A percentile compares a stretch with the other conserved stretches of the same genome.
These are phyloP conservation scores for Amorpha juglandis DNA, from an alignment of 2,888 invertebrate genomes.

Conservation along the genomic window DNA sequence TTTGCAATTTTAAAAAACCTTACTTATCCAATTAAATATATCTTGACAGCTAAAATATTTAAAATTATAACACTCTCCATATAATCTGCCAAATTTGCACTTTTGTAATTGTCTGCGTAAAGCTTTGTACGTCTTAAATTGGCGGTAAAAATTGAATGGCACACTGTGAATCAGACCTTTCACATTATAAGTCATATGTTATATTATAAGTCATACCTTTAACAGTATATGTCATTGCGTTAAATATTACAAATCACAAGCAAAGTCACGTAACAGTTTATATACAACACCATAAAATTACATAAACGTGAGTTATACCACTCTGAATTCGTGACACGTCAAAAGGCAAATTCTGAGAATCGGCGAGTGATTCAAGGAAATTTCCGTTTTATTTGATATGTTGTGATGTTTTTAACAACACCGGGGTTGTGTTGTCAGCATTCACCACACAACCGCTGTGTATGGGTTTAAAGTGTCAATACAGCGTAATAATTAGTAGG, in stretches of 20 bases:
- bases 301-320: neutral
- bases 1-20: too few species aligned
- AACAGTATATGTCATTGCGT: neutral
- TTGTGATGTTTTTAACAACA: conserved; percentile 10
- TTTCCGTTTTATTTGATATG: conserved; percentile 16
- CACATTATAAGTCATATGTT: too few species aligned
- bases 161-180: too few species aligned
- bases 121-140: too few species aligned
- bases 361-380: conserved; percentile 12
- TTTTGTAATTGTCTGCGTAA: too few species aligned
- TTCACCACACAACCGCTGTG: neutral
- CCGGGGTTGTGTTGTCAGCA: neutral
- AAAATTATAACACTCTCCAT: too few species aligned
- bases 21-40: too few species aligned
- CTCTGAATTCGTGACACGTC: neutral
- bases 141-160: too few species aligned
- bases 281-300: neutral
- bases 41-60: too few species aligned
- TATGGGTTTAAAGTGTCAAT: neutral
- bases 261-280: neutral
- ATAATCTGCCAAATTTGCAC: too few species aligned
- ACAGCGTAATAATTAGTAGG: neutral
- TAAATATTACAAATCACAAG: neutral
- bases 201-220: too few species aligned
- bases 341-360: conserved; percentile 15